Conservation (phyloP, 2,113 vertebrate genomes). For the Vireo altiloquus region DNA sequence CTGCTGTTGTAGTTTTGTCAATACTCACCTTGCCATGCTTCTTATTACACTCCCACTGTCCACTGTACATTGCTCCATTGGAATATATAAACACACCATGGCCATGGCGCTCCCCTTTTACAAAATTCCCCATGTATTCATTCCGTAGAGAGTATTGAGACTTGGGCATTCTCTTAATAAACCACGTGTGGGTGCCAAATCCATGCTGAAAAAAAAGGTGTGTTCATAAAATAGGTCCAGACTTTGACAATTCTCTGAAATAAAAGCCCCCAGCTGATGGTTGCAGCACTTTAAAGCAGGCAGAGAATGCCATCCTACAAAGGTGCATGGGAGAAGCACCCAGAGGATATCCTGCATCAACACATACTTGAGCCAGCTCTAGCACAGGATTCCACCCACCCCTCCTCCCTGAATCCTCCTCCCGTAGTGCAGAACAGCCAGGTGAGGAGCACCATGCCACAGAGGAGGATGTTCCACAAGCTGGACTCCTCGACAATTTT, state of each 20-base stretch:
- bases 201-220: slow-evolving; percentile 78
- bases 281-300: background rate
- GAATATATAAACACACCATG: slow-evolving; percentile 81
- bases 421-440: background rate
- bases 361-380: background rate
- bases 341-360: background rate
- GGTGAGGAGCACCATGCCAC: background rate
- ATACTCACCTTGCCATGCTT: slow-evolving; percentile 83
- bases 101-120: slow-evolving; percentile 79
- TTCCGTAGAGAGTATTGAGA: slow-evolving; percentile 81
- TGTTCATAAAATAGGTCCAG: background rate
- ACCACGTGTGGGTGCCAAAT: slow-evolving; percentile 81
- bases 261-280: background rate
- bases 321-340: background rate
- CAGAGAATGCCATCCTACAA: background rate
- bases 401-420: background rate
- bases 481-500: background rate
- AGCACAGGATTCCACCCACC: background rate
- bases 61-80: slow-evolving; percentile 77
- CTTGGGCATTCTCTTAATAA: slow-evolving; percentile 59
- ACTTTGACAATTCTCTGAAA: background rate
- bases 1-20: background rate
- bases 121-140: slow-evolving; percentile 81
- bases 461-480: background rate
- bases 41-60: slow-evolving; percentile 81